A percentile compares a stretch with the other conserved stretches of the same genome.
Evolutionary conservation across 2,113 vertebrate species (phyloP).

Genomic region (Recurvirostra avosetta): DNA sequence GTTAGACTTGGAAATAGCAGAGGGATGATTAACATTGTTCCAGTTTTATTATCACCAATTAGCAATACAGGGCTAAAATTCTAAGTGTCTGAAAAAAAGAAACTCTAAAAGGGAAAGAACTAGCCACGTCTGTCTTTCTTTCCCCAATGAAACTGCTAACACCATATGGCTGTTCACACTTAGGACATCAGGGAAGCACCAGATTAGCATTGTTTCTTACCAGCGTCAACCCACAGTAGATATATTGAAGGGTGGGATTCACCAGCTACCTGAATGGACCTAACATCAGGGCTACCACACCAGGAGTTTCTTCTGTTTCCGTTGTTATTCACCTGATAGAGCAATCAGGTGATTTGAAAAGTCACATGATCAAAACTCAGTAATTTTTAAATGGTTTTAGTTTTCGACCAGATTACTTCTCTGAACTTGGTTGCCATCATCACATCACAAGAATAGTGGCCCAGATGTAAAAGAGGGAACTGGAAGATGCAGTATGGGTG

Average conservation of each 20-base stretch:
- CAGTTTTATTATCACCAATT: background rate
- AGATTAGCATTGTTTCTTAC: background rate
- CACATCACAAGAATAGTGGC: background rate
- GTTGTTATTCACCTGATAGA: background rate
- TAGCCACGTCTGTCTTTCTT: background rate
- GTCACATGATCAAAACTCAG: rapidly evolving
- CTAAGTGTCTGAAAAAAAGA: background rate
- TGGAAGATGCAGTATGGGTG: background rate
- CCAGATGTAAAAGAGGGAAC: background rate
- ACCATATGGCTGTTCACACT: background rate
- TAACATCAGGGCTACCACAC: background rate
- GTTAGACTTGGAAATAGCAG: background rate
- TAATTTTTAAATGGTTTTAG: background rate
- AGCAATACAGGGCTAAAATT: background rate
- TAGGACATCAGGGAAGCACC: background rate
- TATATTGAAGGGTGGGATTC: background rate
- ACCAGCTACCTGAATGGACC: background rate
- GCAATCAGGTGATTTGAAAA: background rate
- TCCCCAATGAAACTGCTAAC: background rate
- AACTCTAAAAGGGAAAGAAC: background rate
- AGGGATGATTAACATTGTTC: background rate
- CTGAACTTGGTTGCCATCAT: background rate
- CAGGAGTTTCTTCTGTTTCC: background rate
- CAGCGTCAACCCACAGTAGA: background rate
- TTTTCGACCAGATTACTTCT: background rate